Conservation (phyloP, 1,140 invertebrate species). For the Potamilus streckersoni region DNA sequence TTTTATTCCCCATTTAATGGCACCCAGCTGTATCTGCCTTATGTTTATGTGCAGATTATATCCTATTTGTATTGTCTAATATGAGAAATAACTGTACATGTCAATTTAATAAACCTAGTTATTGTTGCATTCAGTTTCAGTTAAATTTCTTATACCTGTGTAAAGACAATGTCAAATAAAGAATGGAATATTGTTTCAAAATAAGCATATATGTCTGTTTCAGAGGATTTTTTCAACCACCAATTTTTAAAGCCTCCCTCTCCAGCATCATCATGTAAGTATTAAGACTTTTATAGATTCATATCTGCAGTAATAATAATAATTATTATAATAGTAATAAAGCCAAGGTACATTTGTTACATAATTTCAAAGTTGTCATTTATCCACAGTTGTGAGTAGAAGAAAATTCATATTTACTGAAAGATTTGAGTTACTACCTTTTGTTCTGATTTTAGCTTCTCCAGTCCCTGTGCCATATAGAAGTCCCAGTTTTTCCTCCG, state of each 20-base stretch:
- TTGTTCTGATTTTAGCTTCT: conserved; percentile 51
- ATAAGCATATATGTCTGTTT: conserved; percentile 34
- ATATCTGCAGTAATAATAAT: too few species aligned
- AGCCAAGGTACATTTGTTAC: neutral
- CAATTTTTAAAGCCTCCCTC: conserved; percentile 76
- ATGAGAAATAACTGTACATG: too few species aligned
- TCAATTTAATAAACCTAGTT: too few species aligned
- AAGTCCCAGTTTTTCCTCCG: conserved; percentile 56
- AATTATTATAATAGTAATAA: too few species aligned
- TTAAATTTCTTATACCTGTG: too few species aligned
- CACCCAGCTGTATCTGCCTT: too few species aligned
- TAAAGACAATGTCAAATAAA: too few species aligned
- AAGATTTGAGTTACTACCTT: neutral
- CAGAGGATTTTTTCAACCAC: conserved; percentile 92
- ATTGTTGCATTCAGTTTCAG: too few species aligned
- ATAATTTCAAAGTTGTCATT: neutral
- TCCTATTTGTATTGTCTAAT: too few species aligned
- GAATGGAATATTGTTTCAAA: too few species aligned
- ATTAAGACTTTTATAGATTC: neutral
- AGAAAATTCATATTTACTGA: neutral
- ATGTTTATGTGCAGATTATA: too few species aligned
- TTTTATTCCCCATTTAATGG: too few species aligned
- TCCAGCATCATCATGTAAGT: conserved; percentile 52
- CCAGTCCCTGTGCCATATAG: conserved; percentile 65
- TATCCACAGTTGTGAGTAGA: neutral